A percentile compares a stretch with the other conserved stretches of the same genome.
These are phyloP conservation scores for Machaerirhynchus nigripectus DNA, from an alignment of 2,113 vertebrate genomes.

Conservation along the genomic window DNA sequence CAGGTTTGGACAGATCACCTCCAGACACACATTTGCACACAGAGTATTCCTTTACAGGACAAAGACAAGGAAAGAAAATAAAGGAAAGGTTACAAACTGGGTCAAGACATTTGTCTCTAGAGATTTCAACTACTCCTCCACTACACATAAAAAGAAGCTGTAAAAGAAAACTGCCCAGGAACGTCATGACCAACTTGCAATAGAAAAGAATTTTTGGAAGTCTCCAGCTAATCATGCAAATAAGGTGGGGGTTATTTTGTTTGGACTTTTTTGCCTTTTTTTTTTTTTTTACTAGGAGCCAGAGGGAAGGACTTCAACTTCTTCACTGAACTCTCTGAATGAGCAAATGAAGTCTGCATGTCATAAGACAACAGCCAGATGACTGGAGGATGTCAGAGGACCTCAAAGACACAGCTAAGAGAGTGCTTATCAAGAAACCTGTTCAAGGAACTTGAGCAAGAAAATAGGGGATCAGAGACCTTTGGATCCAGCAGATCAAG, in stretches of 20 bases:
- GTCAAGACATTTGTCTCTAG: not conserved
- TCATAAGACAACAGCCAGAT: not conserved
- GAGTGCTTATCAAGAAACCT: not conserved
- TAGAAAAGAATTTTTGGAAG: not conserved
- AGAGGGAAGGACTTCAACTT: not conserved
- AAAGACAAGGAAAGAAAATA: not conserved
- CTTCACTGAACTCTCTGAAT: not conserved
- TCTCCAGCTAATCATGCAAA: not conserved
- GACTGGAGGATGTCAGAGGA: not conserved
- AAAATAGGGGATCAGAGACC: not conserved
- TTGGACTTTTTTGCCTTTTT: not conserved
- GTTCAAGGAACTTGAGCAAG: not conserved
- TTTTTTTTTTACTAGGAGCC: accelerated
- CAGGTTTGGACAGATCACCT: not conserved
- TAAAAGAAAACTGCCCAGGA: not conserved
- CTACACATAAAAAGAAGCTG: not conserved
- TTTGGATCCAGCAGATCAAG: not conserved
- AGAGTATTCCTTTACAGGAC: not conserved
- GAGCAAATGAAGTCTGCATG: not conserved
- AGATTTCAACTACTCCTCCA: not conserved
- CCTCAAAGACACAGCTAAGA: not conserved
- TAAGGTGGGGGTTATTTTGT: not conserved
- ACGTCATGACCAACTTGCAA: not conserved
- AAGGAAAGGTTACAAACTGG: accelerated
- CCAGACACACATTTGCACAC: not conserved